Conservation (phyloP, 2,888 invertebrate species). For the Halictus ligatus region DNA sequence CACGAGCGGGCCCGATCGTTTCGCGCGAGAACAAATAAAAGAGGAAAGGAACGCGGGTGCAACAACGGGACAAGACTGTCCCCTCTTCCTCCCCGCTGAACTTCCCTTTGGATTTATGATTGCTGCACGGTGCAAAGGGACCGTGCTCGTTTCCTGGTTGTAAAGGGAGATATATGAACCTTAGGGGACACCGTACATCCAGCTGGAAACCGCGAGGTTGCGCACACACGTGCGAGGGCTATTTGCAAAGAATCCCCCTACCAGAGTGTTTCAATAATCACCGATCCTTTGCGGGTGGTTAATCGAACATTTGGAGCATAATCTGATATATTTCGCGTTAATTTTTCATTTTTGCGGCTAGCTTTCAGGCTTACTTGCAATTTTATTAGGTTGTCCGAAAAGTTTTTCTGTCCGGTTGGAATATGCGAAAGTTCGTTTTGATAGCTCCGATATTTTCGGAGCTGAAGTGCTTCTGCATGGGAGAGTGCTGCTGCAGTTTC, state of each 20-base stretch:
- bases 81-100: conserved; percentile 20
- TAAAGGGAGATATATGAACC: conserved; percentile 74
- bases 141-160: conserved; percentile 71
- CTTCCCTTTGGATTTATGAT: conserved; percentile 69
- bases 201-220: conserved; percentile 48
- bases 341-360: not conserved
- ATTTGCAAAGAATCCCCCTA: conserved; percentile 1
- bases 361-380: not conserved
- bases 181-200: conserved; percentile 70
- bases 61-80: conserved; percentile 29
- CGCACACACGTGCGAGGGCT: not conserved
- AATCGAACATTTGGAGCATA: not conserved
- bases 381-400: not conserved
- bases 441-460: not conserved
- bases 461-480: not conserved
- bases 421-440: not conserved
- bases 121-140: conserved; percentile 67
- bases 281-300: not conserved
- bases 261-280: not conserved
- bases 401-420: not conserved
- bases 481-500: not conserved
- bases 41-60: conserved; percentile 8
- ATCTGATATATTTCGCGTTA: not conserved
- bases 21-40: conserved; percentile 4
- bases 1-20: not conserved